phyloP scores from a whole-genome alignment of 2,888 invertebrate species.

The Polylopha cassiicola region DNA sequence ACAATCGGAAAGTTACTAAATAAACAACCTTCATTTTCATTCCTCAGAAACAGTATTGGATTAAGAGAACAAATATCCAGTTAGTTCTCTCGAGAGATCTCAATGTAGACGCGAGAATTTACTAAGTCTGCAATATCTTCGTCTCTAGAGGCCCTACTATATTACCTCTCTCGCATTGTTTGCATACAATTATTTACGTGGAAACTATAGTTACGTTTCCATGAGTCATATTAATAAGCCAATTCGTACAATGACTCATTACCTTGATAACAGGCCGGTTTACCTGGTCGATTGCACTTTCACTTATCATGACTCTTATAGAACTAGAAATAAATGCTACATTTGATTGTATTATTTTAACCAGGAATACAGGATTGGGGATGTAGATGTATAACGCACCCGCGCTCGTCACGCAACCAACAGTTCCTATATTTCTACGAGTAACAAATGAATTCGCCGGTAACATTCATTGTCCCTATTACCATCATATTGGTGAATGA shows the following conservation, averaged over 20 bases:
- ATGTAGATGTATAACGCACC: conserved; percentile 27
- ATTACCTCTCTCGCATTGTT: conserved; percentile 5
- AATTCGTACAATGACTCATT: conserved; percentile 63
- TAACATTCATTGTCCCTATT: conserved; percentile 37
- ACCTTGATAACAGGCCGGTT: conserved; percentile 51
- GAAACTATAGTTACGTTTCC: conserved; percentile 23
- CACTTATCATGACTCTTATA: too few species aligned
- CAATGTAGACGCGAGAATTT: too few species aligned
- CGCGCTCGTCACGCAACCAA: conserved; percentile 56
- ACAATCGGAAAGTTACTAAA: too few species aligned
- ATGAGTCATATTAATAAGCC: conserved; percentile 61
- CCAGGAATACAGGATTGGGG: conserved; percentile 22
- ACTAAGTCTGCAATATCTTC: too few species aligned
- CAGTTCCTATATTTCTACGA: conserved; percentile 52
- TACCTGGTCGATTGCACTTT: conserved; percentile 28
- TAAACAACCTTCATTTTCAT: too few species aligned
- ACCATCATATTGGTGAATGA: conserved; percentile 26
- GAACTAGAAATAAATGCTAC: conserved; percentile 1
- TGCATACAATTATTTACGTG: conserved; percentile 8
- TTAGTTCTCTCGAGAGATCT: background rate
- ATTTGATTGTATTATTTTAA: conserved; percentile 25
- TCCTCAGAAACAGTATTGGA: too few species aligned
- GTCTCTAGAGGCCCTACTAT: too few species aligned
- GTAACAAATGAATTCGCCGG: conserved; percentile 56
- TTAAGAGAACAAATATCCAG: too few species aligned